Evolutionary conservation across 2,888 invertebrate genomes (phyloP), one percentile per base, ranked within the genome.

Genomic region (Cremastobaeus sp.): DNA sequence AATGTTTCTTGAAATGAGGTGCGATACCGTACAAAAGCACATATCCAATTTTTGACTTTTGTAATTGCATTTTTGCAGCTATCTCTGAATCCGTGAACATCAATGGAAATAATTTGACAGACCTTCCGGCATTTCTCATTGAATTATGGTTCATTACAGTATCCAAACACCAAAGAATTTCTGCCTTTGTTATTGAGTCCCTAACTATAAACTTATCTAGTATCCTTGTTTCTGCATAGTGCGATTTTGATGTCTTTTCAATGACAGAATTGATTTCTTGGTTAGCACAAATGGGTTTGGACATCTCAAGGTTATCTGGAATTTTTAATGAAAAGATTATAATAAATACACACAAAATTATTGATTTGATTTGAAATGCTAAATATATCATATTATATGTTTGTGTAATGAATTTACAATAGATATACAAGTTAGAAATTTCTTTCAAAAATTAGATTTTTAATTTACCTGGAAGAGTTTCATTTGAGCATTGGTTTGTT

Each of bases 51-150:
- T 55, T 55, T 8, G 55, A 55, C 20, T 55, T 52, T 15, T 74
- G 66, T 14, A 78, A 21, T 30, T 74, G 59, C 35, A 77, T 73
- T 43, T 71, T 75, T 17, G 20, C 32, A 32, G 71, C 62, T 32
- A 73, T 68, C 15, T 73, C 43, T 25, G 68, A 71, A 55, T 77
- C 70, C n/a, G 70, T 30, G 35, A 59, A 77, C 65, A 76, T 76
- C 9, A 20, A 4, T n/a, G 55, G 48, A 18, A 69, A 64, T 4
- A 64, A 12, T 9, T 3, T 39, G 12, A 69, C 57, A 18, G 50
- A 48, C 21, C 37, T 69, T 6, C 20, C 64, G 43, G 50, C 45
- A 20, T 30, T 32, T 30, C 68, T 48, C 14, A 21, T 6, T 14
- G 72, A 66, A 54, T 54, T 45, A 9, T 62, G 62, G 2, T 39